Evolutionary conservation across 2,797 vertebrate genomes (phyloP), one percentile per base, ranked within the genome.

Genomic region (Miichthys miiuy): DNA sequence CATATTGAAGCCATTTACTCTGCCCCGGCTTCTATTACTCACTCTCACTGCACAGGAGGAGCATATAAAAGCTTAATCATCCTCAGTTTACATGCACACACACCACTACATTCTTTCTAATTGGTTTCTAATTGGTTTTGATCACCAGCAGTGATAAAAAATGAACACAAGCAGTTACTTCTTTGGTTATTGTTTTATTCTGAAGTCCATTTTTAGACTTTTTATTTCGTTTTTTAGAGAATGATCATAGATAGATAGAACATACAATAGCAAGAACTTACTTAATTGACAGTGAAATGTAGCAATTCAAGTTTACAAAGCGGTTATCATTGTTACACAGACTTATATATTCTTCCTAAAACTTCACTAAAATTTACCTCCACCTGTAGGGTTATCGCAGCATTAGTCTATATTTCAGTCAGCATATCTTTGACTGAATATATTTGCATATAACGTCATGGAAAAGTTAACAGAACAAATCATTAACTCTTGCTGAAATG

Each of bases 1-100:
- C 91, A 94, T 88, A 91, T 81, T 92, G 90, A 88, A 91, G 87
- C 75, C 83, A 92, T 94, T 94, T 91, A 83, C 90, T 82, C 80
- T 57, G 52, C 77, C 66, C 44, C 14, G 3, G 75, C 79, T 75
- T 84, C 84, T 81, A 87, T 92, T 92, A 88, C 87, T 91, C 89
- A 87, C 77, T 87, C 82, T 77, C 76, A 63, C 82, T 84, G 88
- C 79, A 83, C 83, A 89, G 83, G 84, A 92, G 87, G 80, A 86
- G 76, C 72, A 51, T 57, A 82, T 90, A 83, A 91, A 89, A 84
- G 75, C 90, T 92, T 89, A 91, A 91, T 91, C 84, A 85, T 87
- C 61, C 58, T 81, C 6, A 66, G 80, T 80, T 30, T 21, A 8
- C 77, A 76, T 80, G 77, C 82, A 79, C 87, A 80, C 77, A 80